Percentiles rank a stretch among this genome's conserved stretches.
Evolutionary conservation across 2,797 vertebrate genomes (phyloP).

Genomic region (Hypotaenidia philippensis): DNA sequence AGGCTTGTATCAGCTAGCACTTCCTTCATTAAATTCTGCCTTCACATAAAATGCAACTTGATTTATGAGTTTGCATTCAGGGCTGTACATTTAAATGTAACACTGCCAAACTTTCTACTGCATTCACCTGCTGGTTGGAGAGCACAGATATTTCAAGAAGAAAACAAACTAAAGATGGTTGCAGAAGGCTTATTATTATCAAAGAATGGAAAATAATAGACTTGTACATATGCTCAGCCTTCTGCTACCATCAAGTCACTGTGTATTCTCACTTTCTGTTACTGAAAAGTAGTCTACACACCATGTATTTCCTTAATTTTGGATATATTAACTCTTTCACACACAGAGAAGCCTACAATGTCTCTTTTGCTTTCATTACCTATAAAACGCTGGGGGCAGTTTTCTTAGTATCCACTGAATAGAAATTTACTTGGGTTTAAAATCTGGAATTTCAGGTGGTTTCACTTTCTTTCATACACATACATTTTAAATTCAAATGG

Average conservation of each 20-base stretch:
- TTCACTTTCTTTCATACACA: background rate
- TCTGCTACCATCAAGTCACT: constrained; percentile 13
- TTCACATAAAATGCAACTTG: constrained; percentile 45
- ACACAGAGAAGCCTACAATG: background rate
- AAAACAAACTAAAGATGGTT: constrained; percentile 44
- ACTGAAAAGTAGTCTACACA: background rate
- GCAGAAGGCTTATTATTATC: constrained; percentile 22
- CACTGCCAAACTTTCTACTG: constrained; percentile 13
- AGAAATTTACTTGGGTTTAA: background rate
- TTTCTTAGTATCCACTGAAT: background rate
- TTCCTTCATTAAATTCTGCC: constrained; percentile 54
- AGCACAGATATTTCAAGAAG: constrained; percentile 31
- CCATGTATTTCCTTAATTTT: background rate
- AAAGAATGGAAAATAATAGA: constrained; percentile 50
- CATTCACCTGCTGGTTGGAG: constrained; percentile 47
- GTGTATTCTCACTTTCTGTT: background rate
- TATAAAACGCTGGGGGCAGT: background rate
- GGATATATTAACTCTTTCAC: background rate
- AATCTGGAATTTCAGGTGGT: constrained; percentile 3
- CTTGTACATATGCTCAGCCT: constrained; percentile 50
- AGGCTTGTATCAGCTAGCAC: background rate
- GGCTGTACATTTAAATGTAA: background rate
- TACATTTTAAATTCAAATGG: background rate
- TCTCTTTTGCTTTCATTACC: background rate
- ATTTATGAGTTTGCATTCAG: constrained; percentile 33